Conservation (phyloP, 2,888 invertebrate genomes). For the Epistrophe grossulariae region DNA sequence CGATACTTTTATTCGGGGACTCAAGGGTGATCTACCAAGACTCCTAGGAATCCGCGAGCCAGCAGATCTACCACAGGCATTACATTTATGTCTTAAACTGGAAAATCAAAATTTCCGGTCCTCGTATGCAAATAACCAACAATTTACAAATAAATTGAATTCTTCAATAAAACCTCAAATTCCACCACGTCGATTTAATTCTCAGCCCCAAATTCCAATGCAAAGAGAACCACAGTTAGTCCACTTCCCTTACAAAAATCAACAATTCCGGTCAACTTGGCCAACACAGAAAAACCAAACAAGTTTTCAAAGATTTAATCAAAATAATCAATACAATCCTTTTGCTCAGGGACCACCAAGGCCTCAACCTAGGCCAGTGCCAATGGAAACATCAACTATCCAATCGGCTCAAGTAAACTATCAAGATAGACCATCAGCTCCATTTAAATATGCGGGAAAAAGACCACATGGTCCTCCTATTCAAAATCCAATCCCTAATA, state of each 20-base stretch:
- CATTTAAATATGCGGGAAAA: constrained; percentile 33
- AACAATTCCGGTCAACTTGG: constrained; percentile 9
- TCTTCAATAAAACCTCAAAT: constrained; percentile 5
- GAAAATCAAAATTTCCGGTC: constrained; percentile 13
- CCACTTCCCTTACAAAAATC: neutral
- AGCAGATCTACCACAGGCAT: neutral
- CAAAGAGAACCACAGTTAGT: constrained; percentile 7
- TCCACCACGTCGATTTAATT: constrained; percentile 6
- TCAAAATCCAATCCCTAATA: constrained; percentile 21
- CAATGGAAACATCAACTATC: constrained; percentile 10
- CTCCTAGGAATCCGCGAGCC: too few species aligned
- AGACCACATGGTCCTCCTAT: constrained; percentile 42
- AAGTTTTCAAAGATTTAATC: neutral
- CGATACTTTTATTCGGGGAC: too few species aligned
- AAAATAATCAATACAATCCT: neutral
- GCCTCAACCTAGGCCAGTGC: constrained; percentile 12
- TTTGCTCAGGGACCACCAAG: constrained; percentile 3
- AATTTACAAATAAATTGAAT: constrained; percentile 13
- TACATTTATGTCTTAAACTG: neutral
- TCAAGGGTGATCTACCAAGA: too few species aligned
- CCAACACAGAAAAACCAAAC: constrained; percentile 4
- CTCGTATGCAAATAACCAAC: constrained; percentile 9
- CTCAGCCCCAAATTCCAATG: neutral
- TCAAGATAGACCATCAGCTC: constrained; percentile 1
- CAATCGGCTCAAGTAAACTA: constrained; percentile 3